phyloP scores from a whole-genome alignment of 2,888 invertebrate genomes.

The Synergus laeviventris region DNA sequence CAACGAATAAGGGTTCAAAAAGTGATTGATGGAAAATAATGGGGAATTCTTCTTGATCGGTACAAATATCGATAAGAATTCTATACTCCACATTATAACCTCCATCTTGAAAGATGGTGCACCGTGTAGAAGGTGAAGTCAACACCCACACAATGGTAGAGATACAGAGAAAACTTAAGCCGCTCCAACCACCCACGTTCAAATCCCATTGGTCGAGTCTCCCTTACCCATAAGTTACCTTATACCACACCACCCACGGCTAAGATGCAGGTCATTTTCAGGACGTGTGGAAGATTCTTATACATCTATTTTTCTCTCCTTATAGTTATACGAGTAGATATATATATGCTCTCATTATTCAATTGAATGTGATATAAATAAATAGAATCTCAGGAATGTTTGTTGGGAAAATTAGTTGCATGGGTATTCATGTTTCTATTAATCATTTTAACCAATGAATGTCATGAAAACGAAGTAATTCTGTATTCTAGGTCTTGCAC shows the following conservation, averaged over 20 bases:
- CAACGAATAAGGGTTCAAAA: no score
- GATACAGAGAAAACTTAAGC: conserved; percentile 33
- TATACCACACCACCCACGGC: conserved; percentile 60
- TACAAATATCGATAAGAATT: neutral
- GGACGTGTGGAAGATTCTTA: conserved; percentile 1
- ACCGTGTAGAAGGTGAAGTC: conserved; percentile 65
- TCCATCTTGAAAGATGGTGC: conserved; percentile 71
- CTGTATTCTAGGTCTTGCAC: neutral
- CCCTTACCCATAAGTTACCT: conserved; percentile 58
- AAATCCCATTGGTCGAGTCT: conserved; percentile 67
- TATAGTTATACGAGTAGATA: no score
- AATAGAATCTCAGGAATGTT: no score
- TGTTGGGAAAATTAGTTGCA: no score
- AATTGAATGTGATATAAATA: no score
- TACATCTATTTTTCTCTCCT: no score
- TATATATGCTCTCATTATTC: no score
- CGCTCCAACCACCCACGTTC: conserved; percentile 64
- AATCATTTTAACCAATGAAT: neutral
- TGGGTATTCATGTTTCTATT: no score
- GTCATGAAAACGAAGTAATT: neutral
- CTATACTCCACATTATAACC: conserved; percentile 47
- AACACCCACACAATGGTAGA: conserved; percentile 28
- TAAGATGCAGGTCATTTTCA: conserved; percentile 41
- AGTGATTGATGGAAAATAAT: no score
- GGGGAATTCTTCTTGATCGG: no score